Conservation (phyloP, 2,113 vertebrate genomes). For the Macrotus californicus region DNA sequence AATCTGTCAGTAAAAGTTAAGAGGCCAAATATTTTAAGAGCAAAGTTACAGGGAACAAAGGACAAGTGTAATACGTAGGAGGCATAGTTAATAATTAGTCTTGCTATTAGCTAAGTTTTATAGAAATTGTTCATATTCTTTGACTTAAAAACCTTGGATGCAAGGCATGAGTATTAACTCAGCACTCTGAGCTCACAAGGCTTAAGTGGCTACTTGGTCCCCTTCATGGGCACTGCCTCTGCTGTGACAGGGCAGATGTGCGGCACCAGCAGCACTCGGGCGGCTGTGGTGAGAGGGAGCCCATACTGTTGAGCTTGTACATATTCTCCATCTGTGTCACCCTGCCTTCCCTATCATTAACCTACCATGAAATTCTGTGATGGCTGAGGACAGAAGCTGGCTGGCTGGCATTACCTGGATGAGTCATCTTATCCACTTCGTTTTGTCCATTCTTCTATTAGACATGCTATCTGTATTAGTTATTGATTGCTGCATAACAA, state of each 20-base stretch:
- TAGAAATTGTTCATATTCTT: slow-evolving; percentile 14
- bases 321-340: neutral
- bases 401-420: neutral
- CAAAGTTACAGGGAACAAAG: slow-evolving; percentile 37
- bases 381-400: neutral
- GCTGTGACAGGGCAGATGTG: neutral
- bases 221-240: neutral
- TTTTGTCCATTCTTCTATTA: neutral
- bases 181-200: neutral
- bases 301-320: neutral
- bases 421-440: neutral
- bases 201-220: neutral
- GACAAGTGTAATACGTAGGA: neutral
- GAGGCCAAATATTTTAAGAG: slow-evolving; percentile 39
- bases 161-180: neutral
- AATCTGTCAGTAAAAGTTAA: slow-evolving; percentile 41
- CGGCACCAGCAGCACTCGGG: neutral
- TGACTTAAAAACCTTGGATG: neutral
- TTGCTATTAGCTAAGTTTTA: slow-evolving; percentile 25
- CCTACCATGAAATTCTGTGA: fast-evolving
- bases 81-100: slow-evolving; percentile 21
- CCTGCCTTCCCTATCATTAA: neutral
- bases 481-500: neutral
- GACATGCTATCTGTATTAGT: neutral
- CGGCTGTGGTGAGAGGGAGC: neutral